Conservation (phyloP, 2,888 invertebrate species). For the Drosophila gaucha region DNA sequence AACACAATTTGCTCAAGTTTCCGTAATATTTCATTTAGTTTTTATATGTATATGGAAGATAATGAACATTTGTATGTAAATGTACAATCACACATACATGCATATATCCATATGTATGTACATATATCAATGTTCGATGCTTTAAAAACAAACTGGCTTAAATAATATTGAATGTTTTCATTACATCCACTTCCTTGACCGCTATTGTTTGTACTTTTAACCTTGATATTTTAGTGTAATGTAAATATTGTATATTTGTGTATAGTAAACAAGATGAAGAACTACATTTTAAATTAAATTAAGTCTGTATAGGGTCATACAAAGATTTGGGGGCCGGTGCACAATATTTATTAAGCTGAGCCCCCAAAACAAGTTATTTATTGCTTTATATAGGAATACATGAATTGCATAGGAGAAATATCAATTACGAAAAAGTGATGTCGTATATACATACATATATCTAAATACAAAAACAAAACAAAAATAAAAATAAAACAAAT, state of each 20-base stretch:
- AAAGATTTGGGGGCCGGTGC: slow-evolving; percentile 44
- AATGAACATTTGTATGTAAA: slow-evolving; percentile 10
- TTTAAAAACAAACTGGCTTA: slow-evolving; percentile 42
- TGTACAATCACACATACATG: too few relatives aligned
- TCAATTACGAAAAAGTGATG: slow-evolving; percentile 82
- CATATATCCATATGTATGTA: not conserved
- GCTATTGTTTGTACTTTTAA: slow-evolving; percentile 54
- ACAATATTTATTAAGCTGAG: slow-evolving; percentile 55
- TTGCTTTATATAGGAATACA: slow-evolving; percentile 82
- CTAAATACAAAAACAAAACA: slow-evolving; percentile 53
- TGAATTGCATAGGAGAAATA: slow-evolving; percentile 78
- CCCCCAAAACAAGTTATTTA: slow-evolving; percentile 74
- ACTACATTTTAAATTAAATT: slow-evolving; percentile 76
- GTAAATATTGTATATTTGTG: slow-evolving; percentile 83
- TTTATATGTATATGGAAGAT: slow-evolving; percentile 1
- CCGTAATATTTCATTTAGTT: slow-evolving; percentile 54
- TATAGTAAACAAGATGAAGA: slow-evolving; percentile 60
- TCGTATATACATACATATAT: slow-evolving; percentile 81
- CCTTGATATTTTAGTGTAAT: slow-evolving; percentile 58
- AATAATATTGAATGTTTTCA: slow-evolving; percentile 43
- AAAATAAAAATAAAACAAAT: slow-evolving; percentile 48
- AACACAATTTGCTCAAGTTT: slow-evolving; percentile 77
- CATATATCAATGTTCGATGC: slow-evolving; percentile 12
- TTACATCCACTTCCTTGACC: slow-evolving; percentile 27
- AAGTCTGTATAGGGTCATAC: slow-evolving; percentile 75